phyloP scores from a whole-genome alignment of 2,113 vertebrate species.

The Propithecus coquereli region DNA sequence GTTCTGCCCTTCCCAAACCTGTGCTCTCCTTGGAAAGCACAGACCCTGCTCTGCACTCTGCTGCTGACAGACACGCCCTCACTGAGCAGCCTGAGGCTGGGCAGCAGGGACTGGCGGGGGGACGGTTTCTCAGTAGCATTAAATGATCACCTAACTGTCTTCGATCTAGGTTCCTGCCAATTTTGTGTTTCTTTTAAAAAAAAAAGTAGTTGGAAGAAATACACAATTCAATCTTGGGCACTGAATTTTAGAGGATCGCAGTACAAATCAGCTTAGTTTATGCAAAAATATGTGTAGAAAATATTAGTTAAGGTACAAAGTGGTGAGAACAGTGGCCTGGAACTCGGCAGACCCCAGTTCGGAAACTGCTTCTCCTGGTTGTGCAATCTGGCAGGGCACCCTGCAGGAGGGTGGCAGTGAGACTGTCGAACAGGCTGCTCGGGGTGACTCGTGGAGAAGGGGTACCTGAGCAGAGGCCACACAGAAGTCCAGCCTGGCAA shows the following conservation, averaged over 20 bases:
- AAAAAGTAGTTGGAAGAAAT: not conserved
- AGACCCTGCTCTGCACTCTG: not conserved
- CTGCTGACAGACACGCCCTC: not conserved
- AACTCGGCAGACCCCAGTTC: not conserved
- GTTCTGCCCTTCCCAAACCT: too few species aligned
- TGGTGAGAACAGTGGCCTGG: too few species aligned
- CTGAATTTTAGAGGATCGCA: not conserved
- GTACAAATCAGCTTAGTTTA: not conserved
- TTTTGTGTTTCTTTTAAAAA: not conserved
- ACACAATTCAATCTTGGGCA: not conserved
- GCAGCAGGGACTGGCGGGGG: not conserved
- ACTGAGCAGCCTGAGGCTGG: not conserved
- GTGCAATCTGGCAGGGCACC: not conserved
- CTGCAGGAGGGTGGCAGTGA: accelerated
- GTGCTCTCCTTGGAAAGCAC: too few species aligned
- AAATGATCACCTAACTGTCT: not conserved
- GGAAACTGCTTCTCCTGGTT: too few species aligned
- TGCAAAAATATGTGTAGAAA: not conserved
- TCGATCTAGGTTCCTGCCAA: not conserved
- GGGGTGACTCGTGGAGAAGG: not conserved
- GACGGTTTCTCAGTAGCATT: not conserved
- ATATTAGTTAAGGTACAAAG: not conserved
- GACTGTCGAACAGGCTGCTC: not conserved
- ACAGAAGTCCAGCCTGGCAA: not conserved
- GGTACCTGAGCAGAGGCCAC: not conserved